Base-by-base conservation (phyloP, 2,113 vertebrate species). In the Donacobius atricapilla region DNA sequence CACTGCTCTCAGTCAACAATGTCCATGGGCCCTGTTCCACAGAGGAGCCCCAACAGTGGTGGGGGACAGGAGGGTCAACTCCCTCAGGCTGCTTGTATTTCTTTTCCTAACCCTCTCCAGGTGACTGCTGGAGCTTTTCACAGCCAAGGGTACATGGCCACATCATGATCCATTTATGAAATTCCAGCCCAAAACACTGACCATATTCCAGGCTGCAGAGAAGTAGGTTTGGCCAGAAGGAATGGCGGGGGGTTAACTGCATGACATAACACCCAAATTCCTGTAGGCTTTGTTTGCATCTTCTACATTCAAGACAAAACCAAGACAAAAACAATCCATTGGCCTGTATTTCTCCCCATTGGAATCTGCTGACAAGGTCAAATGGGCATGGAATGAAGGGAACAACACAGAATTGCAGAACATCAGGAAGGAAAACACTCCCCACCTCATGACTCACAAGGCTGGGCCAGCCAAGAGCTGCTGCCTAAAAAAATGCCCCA, bases 391-490 rank as follows among this genome's bases (percentile, higher is more conserved):
- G 15, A 11, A 19, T 16, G 6, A 24, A 30, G 20, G 9, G 13
- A 5, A 45, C 5, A 10, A 44, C 7, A 35, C 1, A 3, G 9
- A 24, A 51, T 7, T 31, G 16, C 25, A 68, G 11, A 39, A 30
- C 2, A 15, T 3, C 2, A 13, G 10, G 27, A 44, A 71, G 16
- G 27, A 45, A 42, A 70, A 50, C 7, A 6, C 2, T 19, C 27
- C 23, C 3, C 9, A 28, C 1, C 1, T 27, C 24, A 19, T n/a
- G 54, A 82, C 16, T 47, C n/a, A 56, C 2, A 1, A 25, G 4
- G 0, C 19, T 21, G 7, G 4, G 7, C 2, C 8, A 25, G 5
- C 0, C 10, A 45, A 37, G 21, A 23, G 7, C 13, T 66, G 27
- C 7, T 24, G 25, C 15, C 33, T 30, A 0, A 0, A 31, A 31